These are phyloP conservation scores for Malaclemys terrapin DNA, from an alignment of 2,113 vertebrate species.

Conservation along the genomic window DNA sequence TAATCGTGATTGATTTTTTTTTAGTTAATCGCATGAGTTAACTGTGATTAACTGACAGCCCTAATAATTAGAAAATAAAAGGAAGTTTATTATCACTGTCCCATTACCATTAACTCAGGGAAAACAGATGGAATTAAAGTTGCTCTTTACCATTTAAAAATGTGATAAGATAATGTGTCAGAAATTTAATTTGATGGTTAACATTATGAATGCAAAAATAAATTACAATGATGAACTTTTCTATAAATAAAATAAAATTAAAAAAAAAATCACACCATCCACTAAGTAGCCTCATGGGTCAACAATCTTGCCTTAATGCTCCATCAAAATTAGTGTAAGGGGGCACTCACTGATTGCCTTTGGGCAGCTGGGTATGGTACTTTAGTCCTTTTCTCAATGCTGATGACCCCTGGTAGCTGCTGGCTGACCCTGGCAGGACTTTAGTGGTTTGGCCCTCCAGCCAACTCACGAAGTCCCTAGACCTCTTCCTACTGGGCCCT, in stretches of 20 bases:
- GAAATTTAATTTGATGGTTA: background rate
- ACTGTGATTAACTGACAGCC: too few species aligned
- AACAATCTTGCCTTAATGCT: background rate
- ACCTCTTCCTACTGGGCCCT: too few species aligned
- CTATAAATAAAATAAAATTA: background rate
- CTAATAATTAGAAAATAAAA: background rate
- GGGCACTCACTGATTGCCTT: background rate
- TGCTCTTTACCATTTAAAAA: background rate
- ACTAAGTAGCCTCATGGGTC: background rate
- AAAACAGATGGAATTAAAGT: background rate
- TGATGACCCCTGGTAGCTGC: background rate
- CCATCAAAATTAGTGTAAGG: background rate
- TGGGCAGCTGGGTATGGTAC: background rate
- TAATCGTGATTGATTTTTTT: too few species aligned
- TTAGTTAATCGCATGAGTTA: too few species aligned
- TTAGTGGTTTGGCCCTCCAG: background rate
- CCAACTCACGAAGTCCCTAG: background rate
- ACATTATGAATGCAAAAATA: rapidly evolving
- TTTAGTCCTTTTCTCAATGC: background rate
- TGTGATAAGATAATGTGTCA: background rate
- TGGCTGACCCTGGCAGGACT: background rate
- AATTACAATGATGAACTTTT: background rate
- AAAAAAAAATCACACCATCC: background rate
- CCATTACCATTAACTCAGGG: background rate
- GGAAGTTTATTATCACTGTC: background rate